A percentile compares a stretch with the other conserved stretches of the same genome.
phyloP scores from a whole-genome alignment of 1,140 invertebrate genomes.

The Eubasilissa regina region DNA sequence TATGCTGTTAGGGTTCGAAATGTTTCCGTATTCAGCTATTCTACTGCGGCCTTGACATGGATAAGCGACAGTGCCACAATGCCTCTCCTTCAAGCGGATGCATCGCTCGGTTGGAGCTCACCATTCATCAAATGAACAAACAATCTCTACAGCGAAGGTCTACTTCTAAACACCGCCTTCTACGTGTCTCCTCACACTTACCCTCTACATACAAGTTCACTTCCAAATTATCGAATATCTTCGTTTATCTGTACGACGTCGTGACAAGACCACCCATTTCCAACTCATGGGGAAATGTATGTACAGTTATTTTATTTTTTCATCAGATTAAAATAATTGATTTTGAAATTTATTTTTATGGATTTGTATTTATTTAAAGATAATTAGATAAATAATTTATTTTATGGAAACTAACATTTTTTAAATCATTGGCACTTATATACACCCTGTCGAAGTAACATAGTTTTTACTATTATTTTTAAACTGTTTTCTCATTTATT shows the following conservation, averaged over 20 bases:
- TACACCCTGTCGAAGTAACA: conserved; percentile 27
- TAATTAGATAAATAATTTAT: conserved; percentile 1
- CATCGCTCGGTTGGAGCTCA: conserved; percentile 8
- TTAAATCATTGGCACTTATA: conserved; percentile 9
- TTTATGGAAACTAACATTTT: neutral
- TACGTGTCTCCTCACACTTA: conserved; percentile 28
- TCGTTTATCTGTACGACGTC: conserved; percentile 23
- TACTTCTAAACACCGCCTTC: conserved; percentile 37
- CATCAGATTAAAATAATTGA: too few species aligned
- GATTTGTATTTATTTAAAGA: too few species aligned
- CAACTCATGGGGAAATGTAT: too few species aligned
- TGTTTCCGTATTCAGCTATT: neutral
- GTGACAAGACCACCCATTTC: conserved; percentile 17
- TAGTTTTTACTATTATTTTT: neutral
- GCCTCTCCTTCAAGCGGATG: conserved; percentile 22
- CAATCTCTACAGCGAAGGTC: conserved; percentile 35
- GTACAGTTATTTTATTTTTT: too few species aligned
- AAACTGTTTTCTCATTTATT: too few species aligned
- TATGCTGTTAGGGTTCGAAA: neutral
- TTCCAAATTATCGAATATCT: conserved; percentile 35
- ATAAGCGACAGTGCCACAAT: conserved; percentile 20
- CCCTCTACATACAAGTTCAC: conserved; percentile 44
- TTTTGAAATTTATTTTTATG: too few species aligned
- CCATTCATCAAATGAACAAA: conserved; percentile 7
- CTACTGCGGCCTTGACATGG: neutral